Evolutionary conservation across 2,797 vertebrate genomes (phyloP).

Genomic region (Rachycentron canadum): DNA sequence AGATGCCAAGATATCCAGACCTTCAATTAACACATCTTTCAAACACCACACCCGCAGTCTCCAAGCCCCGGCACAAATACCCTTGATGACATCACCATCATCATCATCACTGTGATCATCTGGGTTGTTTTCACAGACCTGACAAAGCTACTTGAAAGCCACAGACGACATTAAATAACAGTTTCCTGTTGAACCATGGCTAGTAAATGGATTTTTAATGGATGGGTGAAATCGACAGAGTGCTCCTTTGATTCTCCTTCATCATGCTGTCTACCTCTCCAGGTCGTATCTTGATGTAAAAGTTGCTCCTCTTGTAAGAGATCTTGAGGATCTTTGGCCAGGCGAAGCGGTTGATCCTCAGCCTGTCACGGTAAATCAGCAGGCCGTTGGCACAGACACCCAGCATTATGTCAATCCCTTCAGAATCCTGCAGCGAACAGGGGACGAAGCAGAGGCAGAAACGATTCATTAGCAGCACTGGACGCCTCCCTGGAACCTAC

Average conservation of each 20-base stretch:
- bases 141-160: background rate
- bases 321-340: constrained; percentile 99
- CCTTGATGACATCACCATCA: background rate
- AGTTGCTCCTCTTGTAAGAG: constrained; percentile 99
- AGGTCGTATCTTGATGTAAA: constrained; percentile 99
- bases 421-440: constrained; percentile 90
- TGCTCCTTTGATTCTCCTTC: background rate
- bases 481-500: background rate
- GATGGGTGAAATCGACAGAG: background rate
- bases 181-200: background rate
- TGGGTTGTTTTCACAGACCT: background rate
- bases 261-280: constrained; percentile 89
- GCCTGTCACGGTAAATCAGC: constrained; percentile 97
- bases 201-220: background rate
- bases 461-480: constrained; percentile 5
- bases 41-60: background rate
- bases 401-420: constrained; percentile 98
- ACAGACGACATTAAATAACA: background rate
- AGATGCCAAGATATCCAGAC: background rate
- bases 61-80: background rate
- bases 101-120: background rate
- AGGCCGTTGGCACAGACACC: constrained; percentile 98
- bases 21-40: background rate
- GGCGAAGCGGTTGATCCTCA: constrained; percentile 98
- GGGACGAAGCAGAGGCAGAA: constrained; percentile 1